These are phyloP conservation scores for Danio kyathit DNA, from an alignment of 2,797 vertebrate genomes.

Conservation along the genomic window DNA sequence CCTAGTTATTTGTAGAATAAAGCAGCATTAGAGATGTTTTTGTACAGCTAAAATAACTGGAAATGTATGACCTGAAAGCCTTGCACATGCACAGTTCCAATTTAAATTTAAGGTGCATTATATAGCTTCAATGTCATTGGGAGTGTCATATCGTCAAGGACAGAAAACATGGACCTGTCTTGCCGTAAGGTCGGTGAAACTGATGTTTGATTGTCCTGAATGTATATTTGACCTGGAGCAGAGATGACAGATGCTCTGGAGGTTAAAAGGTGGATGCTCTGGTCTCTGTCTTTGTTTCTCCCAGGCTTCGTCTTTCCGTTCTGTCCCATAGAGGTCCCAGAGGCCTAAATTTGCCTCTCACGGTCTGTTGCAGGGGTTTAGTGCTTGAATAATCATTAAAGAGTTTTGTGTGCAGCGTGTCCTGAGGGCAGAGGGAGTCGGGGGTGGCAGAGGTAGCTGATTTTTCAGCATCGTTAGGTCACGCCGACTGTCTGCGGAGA, in stretches of 20 bases:
- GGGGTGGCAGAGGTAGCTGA: constrained; percentile 5
- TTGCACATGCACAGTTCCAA: too few species aligned
- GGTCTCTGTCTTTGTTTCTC: background rate
- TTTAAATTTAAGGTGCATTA: too few species aligned
- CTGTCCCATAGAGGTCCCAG: background rate
- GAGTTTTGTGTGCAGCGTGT: background rate
- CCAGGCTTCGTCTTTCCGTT: background rate
- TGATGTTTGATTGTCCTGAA: constrained; percentile 3
- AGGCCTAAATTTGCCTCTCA: constrained; percentile 12
- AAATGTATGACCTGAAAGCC: too few species aligned
- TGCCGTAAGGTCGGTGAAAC: background rate
- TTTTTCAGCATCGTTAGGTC: background rate
- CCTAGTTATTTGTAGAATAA: too few species aligned
- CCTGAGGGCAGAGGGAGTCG: background rate
- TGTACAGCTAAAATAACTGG: too few species aligned
- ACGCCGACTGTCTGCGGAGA: background rate
- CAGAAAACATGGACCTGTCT: background rate
- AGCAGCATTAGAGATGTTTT: too few species aligned
- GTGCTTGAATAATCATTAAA: constrained; percentile 24
- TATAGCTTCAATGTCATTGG: too few species aligned
- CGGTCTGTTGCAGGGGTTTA: constrained; percentile 20
- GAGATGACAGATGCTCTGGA: constrained; percentile 4
- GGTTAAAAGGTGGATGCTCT: constrained; percentile 18
- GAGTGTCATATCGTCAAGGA: background rate
- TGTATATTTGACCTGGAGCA: background rate